A percentile compares a stretch with the other conserved stretches of the same genome.
phyloP scores from a whole-genome alignment of 2,113 vertebrate species.

The Ascaphus truei region DNA sequence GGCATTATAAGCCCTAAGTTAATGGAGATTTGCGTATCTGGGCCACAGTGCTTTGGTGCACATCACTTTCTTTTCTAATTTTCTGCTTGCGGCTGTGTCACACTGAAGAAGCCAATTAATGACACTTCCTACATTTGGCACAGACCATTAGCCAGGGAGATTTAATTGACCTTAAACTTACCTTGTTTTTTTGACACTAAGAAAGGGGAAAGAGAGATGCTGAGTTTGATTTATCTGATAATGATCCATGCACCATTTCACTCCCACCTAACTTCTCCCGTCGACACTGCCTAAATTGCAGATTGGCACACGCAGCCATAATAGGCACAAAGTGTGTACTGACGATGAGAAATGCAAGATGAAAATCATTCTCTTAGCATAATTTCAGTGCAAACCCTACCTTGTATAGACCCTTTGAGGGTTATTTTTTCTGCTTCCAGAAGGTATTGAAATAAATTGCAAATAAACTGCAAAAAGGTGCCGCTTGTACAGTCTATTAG shows the following conservation, averaged over 20 bases:
- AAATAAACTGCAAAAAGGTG: too few relatives aligned
- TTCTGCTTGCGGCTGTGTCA: conserved; percentile 9
- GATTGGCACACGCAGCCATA: not conserved
- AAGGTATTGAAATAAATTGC: too few relatives aligned
- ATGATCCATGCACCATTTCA: not conserved
- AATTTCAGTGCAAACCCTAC: not conserved
- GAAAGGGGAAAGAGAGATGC: not conserved
- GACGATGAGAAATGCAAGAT: not conserved
- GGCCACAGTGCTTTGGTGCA: not conserved
- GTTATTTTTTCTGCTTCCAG: not conserved
- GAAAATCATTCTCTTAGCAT: not conserved
- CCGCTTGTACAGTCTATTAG: too few relatives aligned
- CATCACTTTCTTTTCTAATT: not conserved
- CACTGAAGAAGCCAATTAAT: conserved; percentile 15
- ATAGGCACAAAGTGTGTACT: not conserved
- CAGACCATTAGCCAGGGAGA: not conserved
- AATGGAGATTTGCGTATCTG: too few relatives aligned
- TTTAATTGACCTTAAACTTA: conserved; percentile 4
- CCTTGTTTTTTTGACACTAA: not conserved
- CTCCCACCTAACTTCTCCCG: not conserved
- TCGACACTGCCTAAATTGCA: not conserved
- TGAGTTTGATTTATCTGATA: not conserved
- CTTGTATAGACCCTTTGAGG: too few relatives aligned
- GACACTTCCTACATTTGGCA: conserved; percentile 26
- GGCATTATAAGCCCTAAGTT: too few relatives aligned